These are phyloP conservation scores for Agraylea sexmaculata DNA, from an alignment of 1,140 invertebrate species.

Conservation along the genomic window DNA sequence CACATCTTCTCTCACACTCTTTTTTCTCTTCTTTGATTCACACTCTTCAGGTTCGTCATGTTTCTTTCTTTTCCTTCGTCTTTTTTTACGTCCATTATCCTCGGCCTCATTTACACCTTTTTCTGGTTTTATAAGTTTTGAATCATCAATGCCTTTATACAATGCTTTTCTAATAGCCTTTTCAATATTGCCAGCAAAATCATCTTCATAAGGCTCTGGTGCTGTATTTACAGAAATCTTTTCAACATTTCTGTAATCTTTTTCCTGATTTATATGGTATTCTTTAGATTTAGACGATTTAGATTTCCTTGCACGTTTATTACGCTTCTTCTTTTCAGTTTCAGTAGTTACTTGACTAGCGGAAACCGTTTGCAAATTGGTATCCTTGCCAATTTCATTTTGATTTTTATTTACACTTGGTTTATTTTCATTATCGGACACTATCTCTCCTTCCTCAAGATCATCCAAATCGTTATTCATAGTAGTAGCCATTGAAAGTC, in stretches of 20 bases:
- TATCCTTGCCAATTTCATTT: slow-evolving; percentile 5
- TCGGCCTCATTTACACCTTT: slow-evolving; percentile 36
- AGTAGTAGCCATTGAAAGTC: slow-evolving; percentile 31
- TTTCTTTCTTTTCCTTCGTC: slow-evolving; percentile 40
- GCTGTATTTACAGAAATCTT: too few relatives aligned
- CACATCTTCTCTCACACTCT: slow-evolving; percentile 40
- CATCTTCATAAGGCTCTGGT: slow-evolving; percentile 42
- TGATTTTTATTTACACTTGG: slow-evolving; percentile 5
- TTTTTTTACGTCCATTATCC: slow-evolving; percentile 36
- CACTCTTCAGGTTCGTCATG: slow-evolving; percentile 32
- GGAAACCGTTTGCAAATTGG: too few relatives aligned
- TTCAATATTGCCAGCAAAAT: slow-evolving; percentile 64
- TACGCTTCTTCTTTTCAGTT: slow-evolving; percentile 23
- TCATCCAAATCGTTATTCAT: slow-evolving; percentile 33
- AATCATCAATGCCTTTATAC: slow-evolving; percentile 41
- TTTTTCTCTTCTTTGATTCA: slow-evolving; percentile 38
- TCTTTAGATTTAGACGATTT: slow-evolving; percentile 40
- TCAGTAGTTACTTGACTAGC: too few relatives aligned
- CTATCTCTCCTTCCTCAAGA: slow-evolving; percentile 49
- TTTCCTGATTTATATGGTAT: slow-evolving; percentile 31
- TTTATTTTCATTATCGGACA: slow-evolving; percentile 39
- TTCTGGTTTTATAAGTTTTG: slow-evolving; percentile 29
- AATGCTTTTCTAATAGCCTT: slow-evolving; percentile 58
- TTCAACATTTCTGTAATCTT: too few relatives aligned
- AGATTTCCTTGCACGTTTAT: slow-evolving; percentile 28